phyloP scores from a whole-genome alignment of 2,113 vertebrate species.

The Dissostichus mawsoni region DNA sequence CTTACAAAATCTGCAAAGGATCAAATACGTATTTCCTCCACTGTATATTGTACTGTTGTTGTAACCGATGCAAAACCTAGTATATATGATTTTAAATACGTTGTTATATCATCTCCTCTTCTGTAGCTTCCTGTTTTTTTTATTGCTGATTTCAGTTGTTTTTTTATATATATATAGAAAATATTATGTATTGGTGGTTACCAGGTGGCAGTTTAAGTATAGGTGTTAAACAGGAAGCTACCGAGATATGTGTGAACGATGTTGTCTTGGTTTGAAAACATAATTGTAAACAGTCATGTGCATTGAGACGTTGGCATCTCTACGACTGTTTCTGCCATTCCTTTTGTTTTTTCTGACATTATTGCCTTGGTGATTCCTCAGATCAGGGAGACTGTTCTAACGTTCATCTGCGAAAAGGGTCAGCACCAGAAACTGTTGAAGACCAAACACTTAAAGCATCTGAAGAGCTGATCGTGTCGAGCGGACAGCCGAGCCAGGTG shows the following conservation, averaged over 20 bases:
- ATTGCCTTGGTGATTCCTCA: conserved; percentile 55
- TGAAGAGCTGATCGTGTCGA: conserved; percentile 85
- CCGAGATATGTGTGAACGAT: background rate
- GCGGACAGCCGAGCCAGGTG: conserved; percentile 70
- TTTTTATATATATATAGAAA: too few species aligned
- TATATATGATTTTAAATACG: too few species aligned
- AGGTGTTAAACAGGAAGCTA: conserved; percentile 19
- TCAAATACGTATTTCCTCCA: too few species aligned
- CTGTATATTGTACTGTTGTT: too few species aligned
- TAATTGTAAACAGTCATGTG: background rate
- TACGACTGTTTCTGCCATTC: background rate
- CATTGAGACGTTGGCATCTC: background rate
- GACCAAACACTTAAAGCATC: conserved; percentile 85
- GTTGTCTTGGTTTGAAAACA: background rate
- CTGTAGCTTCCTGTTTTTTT: too few species aligned
- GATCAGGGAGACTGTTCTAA: conserved; percentile 88
- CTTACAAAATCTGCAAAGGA: too few species aligned
- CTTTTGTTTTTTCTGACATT: background rate
- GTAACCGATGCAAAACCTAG: too few species aligned
- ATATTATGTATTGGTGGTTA: too few species aligned
- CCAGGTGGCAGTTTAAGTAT: too few species aligned
- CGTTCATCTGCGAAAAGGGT: conserved; percentile 83
- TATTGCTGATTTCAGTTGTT: too few species aligned
- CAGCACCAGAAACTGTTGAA: conserved; percentile 85
- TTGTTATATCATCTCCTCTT: too few species aligned